Evolutionary conservation across 1,140 invertebrate genomes (phyloP).

Genomic region (Geopemphigus sp.): DNA sequence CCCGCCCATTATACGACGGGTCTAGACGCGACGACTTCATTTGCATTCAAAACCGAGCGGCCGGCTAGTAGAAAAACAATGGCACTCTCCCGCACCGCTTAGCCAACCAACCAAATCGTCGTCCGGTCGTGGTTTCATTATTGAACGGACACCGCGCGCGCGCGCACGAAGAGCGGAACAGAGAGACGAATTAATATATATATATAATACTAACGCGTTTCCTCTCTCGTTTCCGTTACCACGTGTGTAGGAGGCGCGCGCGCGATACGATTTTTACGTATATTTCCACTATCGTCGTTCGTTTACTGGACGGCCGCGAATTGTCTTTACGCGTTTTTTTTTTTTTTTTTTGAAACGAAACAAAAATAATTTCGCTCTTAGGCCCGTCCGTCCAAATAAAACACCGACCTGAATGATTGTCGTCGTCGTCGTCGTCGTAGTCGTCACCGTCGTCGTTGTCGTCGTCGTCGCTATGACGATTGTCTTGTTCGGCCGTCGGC

Average conservation of each 20-base stretch:
- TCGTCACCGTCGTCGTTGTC: slow-evolving; percentile 29
- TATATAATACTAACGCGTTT: no score
- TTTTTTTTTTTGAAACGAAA: not conserved
- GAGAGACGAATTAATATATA: not conserved
- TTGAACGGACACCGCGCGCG: no score
- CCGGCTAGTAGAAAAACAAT: not conserved
- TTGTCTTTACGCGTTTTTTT: no score
- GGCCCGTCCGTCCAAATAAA: no score
- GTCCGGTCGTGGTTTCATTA: not conserved
- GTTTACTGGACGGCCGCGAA: not conserved
- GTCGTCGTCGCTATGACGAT: not conserved
- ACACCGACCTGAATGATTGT: slow-evolving; percentile 38
- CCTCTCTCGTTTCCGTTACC: no score
- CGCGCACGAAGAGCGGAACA: no score
- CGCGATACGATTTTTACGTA: no score
- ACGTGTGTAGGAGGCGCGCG: no score
- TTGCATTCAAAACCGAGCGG: slow-evolving; percentile 23
- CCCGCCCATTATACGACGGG: no score
- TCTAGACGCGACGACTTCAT: slow-evolving; percentile 31
- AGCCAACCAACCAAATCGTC: not conserved
- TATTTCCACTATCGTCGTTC: no score
- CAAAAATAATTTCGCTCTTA: no score
- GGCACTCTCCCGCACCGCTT: not conserved
- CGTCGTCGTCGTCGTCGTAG: slow-evolving; percentile 2
- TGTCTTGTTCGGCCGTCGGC: slow-evolving; percentile 21